A percentile compares a stretch with the other conserved stretches of the same genome.
phyloP scores from a whole-genome alignment of 2,888 invertebrate species.

The Lasioglossum zephyrum region DNA sequence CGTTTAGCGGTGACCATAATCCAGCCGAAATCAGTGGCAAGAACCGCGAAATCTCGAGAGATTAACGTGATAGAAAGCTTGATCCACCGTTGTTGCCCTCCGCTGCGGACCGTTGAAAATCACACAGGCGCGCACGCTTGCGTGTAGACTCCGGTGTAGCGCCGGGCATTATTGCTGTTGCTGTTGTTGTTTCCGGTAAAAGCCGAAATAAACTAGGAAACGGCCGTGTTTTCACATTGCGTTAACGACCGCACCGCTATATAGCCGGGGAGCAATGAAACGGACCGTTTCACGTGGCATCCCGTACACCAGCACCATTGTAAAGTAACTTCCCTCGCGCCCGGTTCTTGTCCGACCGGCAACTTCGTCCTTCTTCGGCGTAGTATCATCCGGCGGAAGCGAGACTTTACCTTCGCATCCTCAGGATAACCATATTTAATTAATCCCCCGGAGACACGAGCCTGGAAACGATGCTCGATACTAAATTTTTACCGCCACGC shows the following conservation, averaged over 20 bases:
- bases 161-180: constrained; percentile 53
- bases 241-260: constrained; percentile 61
- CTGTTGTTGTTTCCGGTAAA: constrained; percentile 62
- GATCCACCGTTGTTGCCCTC: background rate
- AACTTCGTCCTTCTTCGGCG: background rate
- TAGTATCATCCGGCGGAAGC: background rate
- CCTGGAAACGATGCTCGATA: constrained; percentile 4
- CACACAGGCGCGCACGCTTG: background rate
- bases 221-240: constrained; percentile 60
- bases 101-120: constrained; percentile 56
- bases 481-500: constrained; percentile 22
- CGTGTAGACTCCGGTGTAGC: constrained; percentile 22
- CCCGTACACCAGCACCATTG: constrained; percentile 43
- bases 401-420: background rate
- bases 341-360: constrained; percentile 31
- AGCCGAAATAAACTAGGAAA: constrained; percentile 66
- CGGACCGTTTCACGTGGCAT: constrained; percentile 63
- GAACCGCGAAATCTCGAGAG: constrained; percentile 55
- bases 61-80: constrained; percentile 48
- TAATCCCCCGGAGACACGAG: background rate
- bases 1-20: constrained; percentile 47
- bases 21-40: constrained; percentile 56
- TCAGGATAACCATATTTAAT: constrained; percentile 20
- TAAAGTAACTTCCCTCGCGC: constrained; percentile 59
- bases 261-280: constrained; percentile 51